Conservation (phyloP, 1,140 invertebrate genomes). For the Popillia japonica region DNA sequence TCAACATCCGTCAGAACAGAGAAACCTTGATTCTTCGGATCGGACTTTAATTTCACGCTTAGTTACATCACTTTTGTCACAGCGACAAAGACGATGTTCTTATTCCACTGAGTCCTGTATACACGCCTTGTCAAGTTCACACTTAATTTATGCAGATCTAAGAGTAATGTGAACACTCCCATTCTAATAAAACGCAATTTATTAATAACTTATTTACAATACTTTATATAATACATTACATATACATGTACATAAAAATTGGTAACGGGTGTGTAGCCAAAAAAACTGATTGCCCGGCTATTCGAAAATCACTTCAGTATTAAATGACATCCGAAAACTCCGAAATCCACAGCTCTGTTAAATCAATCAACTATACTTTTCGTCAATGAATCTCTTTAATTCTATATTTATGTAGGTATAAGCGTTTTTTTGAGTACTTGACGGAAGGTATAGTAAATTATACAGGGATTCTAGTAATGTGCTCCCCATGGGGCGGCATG, state of each 20-base stretch:
- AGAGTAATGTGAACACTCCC: neutral
- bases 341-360: conserved; percentile 22
- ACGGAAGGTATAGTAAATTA: neutral
- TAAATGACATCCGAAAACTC: conserved; percentile 23
- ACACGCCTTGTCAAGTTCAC: neutral
- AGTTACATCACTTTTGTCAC: conserved; percentile 6
- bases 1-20: neutral
- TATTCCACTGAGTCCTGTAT: neutral
- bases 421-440: conserved; percentile 7
- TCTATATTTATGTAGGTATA: conserved; percentile 23
- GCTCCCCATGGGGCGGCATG: conserved; percentile 36
- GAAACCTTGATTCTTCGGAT: conserved; percentile 25
- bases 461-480: conserved; percentile 32
- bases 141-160: neutral
- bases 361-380: neutral
- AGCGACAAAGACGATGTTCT: neutral
- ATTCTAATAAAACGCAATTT: conserved; percentile 9
- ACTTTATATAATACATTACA: conserved; percentile 21
- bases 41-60: conserved; percentile 15
- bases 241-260: conserved; percentile 24
- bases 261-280: conserved; percentile 32
- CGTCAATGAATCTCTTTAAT: conserved; percentile 15
- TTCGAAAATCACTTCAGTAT: conserved; percentile 14
- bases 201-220: conserved; percentile 38
- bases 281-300: conserved; percentile 28